Percentiles rank a stretch among this genome's conserved stretches.
phyloP scores from a whole-genome alignment of 2,797 vertebrate species.

The Salmo trutta region DNA sequence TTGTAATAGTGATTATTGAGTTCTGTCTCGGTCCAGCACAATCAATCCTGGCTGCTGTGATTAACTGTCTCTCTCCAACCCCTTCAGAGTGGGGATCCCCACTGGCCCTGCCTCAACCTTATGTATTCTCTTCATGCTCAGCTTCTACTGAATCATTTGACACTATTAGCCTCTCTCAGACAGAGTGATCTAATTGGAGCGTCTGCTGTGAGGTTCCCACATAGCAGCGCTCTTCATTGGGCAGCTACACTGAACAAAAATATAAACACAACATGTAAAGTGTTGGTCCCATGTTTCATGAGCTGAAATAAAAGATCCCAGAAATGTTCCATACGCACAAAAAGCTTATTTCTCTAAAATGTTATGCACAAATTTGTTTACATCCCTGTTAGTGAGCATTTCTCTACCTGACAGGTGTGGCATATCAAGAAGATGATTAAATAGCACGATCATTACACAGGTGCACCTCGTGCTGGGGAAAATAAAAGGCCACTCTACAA shows the following conservation, averaged over 20 bases:
- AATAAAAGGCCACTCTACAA: too few relatives aligned
- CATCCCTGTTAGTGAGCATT: too few relatives aligned
- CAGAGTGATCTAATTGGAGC: conserved; percentile 19
- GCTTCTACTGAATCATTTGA: conserved; percentile 20
- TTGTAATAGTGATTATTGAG: conserved; percentile 20
- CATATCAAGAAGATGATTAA: too few relatives aligned
- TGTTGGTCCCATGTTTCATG: too few relatives aligned
- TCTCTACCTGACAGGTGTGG: too few relatives aligned
- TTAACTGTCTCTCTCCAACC: conserved; percentile 20
- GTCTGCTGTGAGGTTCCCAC: conserved; percentile 7
- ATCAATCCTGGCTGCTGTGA: conserved; percentile 21
- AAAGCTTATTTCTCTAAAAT: too few relatives aligned
- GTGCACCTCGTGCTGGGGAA: too few relatives aligned
- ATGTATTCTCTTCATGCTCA: conserved; percentile 25
- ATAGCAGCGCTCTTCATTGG: background rate
- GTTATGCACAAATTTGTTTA: too few relatives aligned
- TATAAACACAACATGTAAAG: too few relatives aligned
- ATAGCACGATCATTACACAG: too few relatives aligned
- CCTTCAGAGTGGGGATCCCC: background rate
- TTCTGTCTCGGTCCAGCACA: conserved; percentile 15
- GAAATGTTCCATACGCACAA: too few relatives aligned
- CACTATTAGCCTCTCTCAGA: background rate
- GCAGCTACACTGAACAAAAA: background rate
- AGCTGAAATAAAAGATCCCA: too few relatives aligned
- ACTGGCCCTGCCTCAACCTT: background rate